phyloP scores from a whole-genome alignment of 1,140 invertebrate species.

The Drosophila ironensis region DNA sequence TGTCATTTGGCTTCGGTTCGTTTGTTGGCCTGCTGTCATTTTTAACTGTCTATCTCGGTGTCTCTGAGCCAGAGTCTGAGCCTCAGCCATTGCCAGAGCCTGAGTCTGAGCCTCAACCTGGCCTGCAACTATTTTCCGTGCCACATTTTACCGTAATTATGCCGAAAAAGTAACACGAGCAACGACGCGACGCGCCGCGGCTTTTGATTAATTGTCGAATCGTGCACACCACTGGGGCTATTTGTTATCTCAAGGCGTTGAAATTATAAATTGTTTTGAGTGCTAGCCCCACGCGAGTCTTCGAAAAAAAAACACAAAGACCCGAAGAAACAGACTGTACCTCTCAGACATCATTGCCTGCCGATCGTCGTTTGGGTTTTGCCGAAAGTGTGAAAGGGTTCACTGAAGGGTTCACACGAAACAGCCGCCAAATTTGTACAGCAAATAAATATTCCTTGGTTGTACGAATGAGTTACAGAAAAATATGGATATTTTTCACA shows the following conservation, averaged over 20 bases:
- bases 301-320: background rate
- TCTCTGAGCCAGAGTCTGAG: conserved; percentile 19
- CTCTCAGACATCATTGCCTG: conserved; percentile 23
- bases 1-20: conserved; percentile 57
- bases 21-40: conserved; percentile 63
- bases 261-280: conserved; percentile 80
- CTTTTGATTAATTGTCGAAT: conserved; percentile 76
- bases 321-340: background rate
- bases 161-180: conserved; percentile 77
- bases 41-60: conserved; percentile 68
- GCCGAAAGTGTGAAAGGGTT: conserved; percentile 73
- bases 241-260: conserved; percentile 80
- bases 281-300: conserved; percentile 53
- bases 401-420: conserved; percentile 68
- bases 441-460: background rate
- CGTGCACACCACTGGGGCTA: conserved; percentile 74
- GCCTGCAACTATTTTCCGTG: conserved; percentile 55
- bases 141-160: conserved; percentile 76
- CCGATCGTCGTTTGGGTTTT: conserved; percentile 35
- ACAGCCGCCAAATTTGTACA: conserved; percentile 20
- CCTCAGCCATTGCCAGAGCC: conserved; percentile 24
- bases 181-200: conserved; percentile 59
- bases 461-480: background rate
- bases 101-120: conserved; percentile 14
- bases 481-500: too few species aligned